Evolutionary conservation across 2,888 invertebrate genomes (phyloP).

Genomic region (Crematogaster levior): DNA sequence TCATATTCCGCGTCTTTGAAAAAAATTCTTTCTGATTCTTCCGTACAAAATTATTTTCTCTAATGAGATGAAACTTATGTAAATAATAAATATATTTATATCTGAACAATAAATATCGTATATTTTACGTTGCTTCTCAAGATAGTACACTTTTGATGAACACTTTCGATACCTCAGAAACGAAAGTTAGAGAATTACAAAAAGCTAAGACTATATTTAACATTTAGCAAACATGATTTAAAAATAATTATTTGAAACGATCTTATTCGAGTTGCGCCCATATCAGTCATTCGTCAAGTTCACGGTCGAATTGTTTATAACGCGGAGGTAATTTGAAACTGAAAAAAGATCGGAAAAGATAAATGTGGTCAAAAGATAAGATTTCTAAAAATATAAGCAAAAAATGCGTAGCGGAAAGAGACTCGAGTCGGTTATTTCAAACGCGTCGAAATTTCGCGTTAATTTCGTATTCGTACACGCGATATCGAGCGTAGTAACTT

Average conservation of each 20-base stretch:
- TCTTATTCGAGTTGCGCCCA: background rate
- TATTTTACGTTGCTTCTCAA: background rate
- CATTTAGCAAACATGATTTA: background rate
- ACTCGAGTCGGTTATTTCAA: background rate
- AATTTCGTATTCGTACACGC: background rate
- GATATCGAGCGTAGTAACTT: background rate
- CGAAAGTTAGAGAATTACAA: background rate
- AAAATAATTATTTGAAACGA: background rate
- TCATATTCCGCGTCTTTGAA: background rate
- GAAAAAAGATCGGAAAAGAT: background rate
- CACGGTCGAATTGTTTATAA: conserved; percentile 33
- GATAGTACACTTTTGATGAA: no score
- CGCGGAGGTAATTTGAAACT: background rate
- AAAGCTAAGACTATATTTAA: background rate
- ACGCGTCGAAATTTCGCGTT: background rate
- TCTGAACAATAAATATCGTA: background rate
- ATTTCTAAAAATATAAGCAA: background rate
- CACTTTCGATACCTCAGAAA: background rate
- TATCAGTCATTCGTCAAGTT: conserved; percentile 32
- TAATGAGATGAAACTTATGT: background rate
- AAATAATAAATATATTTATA: background rate
- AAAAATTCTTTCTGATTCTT: background rate
- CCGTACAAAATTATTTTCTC: background rate
- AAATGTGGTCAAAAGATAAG: background rate
- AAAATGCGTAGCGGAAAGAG: background rate